Base-by-base conservation (phyloP, 2,113 vertebrate genomes). In the Sylvilagus bachmani region DNA sequence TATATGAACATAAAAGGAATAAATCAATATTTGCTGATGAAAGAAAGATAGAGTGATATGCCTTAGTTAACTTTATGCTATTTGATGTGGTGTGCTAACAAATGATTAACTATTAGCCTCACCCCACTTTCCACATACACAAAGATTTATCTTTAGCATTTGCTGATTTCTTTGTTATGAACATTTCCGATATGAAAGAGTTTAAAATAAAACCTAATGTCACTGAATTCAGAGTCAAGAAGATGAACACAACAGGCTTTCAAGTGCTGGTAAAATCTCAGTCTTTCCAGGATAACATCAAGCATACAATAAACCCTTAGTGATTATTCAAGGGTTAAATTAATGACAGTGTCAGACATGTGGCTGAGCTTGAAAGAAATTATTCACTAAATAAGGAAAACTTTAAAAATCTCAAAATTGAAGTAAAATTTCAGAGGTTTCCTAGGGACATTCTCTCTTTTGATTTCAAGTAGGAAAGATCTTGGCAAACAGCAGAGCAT, bases 381-480 rank as follows among this genome's bases (percentile, higher is more conserved):
- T 80, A 70, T 69, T 91, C 75, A 70, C n/a, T 62, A 21, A 6
- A 73, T 81, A 75, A 85, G n/a, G 78, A 78, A 92, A 90, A 53
- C 13, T 5, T 38, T 53, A 93, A 71, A 36, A 11, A n/a, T 38
- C 64, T 79, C 14, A 44, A 69, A 87, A 75, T 49, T 49, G 36
- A 80, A 44, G 3, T 38, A 22, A 91, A 78, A 93, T 10, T 62
- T 69, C 14, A 64, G 29, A 84, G 22, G 13, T 27, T 80, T 73
- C 11, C 73, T 19, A 73, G 12, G 25, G 33, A 87, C 83, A 64
- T 87, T 82, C 3, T 86, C 17, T 49, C 21, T 82, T 92, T 38
- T 80, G 7, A 79, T 69, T 94, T 69, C 27, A 90, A 19, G 83
- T 84, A 94, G 87, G 67, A 85, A 74, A 83, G 27, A 27, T 51